Base-by-base conservation (phyloP, 1,140 invertebrate genomes). In the Diprion similis region DNA sequence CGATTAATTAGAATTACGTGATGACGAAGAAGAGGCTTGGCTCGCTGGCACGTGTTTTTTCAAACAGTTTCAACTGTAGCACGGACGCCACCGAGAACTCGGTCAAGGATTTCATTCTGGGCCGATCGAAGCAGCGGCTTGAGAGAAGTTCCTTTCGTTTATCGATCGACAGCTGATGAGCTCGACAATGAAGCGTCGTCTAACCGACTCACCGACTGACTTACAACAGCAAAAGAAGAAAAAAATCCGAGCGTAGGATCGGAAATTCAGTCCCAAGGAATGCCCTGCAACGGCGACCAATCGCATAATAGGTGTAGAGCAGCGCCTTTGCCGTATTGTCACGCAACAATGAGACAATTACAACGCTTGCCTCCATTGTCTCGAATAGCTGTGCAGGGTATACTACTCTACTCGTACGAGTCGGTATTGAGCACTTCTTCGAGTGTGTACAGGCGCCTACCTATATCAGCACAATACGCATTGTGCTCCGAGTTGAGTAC, bases 271-370 rank as follows among this genome's bases (percentile, higher is more conserved):
- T 37, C 2, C 24, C 24, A 37, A 37, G 24, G 24, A 37, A 37
- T 37, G 24, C 24, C 24, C 24, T 0, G 24, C 24, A 59, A 17
- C 9, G 51, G n/a, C 11, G n/a, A 59, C 51, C 51, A 59, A 59
- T 59, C 51, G 51, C 11, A 59, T 59, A 59, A 59, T 59, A 17
- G 51, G 51, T 59, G 51, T 59, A 59, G 51, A 59, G 51, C 51
- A 59, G 51, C 51, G 51, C 51, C 51, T 59, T 59, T 59, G 51
- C 11, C 51, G 11, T 17, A 59, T 59, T 59, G 51, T 59, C 51
- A 59, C 11, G 11, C 51, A 59, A 59, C 51, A 59, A 59, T 59
- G n/a, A 59, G 51, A 59, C 51, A 59, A 59, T 59, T 59, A 59
- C 51, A 59, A 59, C 51, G 51, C 51, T 59, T 59, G 51, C 11